Percentiles rank a stretch among this genome's conserved stretches.
These are phyloP conservation scores for Argopecten irradians DNA, from an alignment of 1,140 invertebrate genomes.

Conservation along the genomic window DNA sequence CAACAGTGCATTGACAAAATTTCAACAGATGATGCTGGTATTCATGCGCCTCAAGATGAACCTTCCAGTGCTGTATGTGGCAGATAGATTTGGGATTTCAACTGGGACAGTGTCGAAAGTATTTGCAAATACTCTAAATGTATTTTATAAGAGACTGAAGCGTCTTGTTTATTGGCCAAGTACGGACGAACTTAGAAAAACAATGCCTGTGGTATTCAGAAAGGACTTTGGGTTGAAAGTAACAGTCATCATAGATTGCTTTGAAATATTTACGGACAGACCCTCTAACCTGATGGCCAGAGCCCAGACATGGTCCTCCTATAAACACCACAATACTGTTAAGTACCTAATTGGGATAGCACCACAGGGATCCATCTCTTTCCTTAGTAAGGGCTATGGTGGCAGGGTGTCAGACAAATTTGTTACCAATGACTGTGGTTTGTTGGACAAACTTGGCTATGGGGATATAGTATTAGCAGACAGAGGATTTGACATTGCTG, in stretches of 20 bases:
- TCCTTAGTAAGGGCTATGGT: constrained; percentile 41
- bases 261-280: constrained; percentile 54
- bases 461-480: constrained; percentile 50
- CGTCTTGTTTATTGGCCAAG: constrained; percentile 45
- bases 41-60: too few species aligned
- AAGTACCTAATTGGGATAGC: constrained; percentile 42
- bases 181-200: constrained; percentile 38
- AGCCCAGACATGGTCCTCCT: constrained; percentile 13
- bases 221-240: constrained; percentile 40
- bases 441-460: constrained; percentile 30
- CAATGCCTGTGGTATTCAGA: constrained; percentile 51
- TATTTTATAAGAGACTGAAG: constrained; percentile 42
- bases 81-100: constrained; percentile 42
- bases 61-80: too few species aligned
- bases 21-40: too few species aligned
- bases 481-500: constrained; percentile 47
- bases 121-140: constrained; percentile 37
- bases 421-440: constrained; percentile 43
- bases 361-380: constrained; percentile 43
- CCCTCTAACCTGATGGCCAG: constrained; percentile 46
- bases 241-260: constrained; percentile 54
- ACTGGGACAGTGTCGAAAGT: constrained; percentile 35
- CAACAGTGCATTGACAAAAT: too few species aligned
- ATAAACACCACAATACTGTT: constrained; percentile 27
- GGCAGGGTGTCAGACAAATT: constrained; percentile 47